Conservation (phyloP, 1,140 invertebrate genomes). For the Euwallacea fornicatus region DNA sequence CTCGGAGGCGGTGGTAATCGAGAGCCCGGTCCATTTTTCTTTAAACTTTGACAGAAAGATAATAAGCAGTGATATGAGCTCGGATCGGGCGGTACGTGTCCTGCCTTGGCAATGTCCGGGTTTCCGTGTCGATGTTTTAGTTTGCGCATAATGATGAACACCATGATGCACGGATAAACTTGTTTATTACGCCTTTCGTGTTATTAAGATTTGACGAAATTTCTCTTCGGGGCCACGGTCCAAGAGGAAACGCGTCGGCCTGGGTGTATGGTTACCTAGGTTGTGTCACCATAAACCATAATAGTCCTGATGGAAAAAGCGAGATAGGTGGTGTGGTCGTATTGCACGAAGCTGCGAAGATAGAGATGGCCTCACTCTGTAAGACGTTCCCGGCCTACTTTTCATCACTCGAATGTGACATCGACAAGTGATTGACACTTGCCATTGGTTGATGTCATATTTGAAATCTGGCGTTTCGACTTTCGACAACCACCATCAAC, state of each 20-base stretch:
- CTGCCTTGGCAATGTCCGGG: constrained; percentile 15
- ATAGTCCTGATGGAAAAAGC: not conserved
- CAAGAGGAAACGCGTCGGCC: not conserved
- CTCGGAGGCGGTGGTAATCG: constrained; percentile 26
- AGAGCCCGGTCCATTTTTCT: constrained; percentile 32
- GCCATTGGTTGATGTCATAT: not conserved
- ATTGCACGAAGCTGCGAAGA: not conserved
- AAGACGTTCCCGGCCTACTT: not conserved
- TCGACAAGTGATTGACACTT: not conserved
- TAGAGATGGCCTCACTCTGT: not conserved
- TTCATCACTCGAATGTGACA: not conserved
- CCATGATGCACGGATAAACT: constrained; percentile 10
- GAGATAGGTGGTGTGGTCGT: not conserved
- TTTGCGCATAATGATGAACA: constrained; percentile 12
- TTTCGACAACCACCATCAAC: not conserved
- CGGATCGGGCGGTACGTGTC: constrained; percentile 20
- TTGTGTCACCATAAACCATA: not conserved
- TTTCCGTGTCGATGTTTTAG: constrained; percentile 24
- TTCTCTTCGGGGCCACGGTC: not conserved
- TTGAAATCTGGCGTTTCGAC: not conserved
- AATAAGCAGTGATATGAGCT: constrained; percentile 27
- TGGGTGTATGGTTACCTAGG: not conserved
- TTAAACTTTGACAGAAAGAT: constrained; percentile 35
- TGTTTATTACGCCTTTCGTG: constrained; percentile 8
- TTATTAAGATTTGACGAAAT: not conserved